Evolutionary conservation across 1,140 invertebrate genomes (phyloP).

Genomic region (Holotrichia oblita): DNA sequence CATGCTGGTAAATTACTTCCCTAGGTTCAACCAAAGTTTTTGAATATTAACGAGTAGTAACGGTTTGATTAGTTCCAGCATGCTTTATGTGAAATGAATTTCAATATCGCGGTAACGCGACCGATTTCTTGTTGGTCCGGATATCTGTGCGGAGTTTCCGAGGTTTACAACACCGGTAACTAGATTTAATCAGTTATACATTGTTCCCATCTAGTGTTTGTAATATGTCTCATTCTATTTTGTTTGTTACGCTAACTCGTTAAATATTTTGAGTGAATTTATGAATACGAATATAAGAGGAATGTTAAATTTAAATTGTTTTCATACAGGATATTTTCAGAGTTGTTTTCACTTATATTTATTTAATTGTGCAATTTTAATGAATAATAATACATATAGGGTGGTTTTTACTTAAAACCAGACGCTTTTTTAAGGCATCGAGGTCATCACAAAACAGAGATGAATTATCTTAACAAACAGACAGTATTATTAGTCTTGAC

Average conservation of each 20-base stretch:
- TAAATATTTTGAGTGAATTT: too few relatives aligned
- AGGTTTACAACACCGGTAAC: not conserved
- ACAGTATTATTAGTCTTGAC: too few relatives aligned
- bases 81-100: constrained; percentile 3
- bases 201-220: not conserved
- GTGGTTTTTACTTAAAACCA: too few relatives aligned
- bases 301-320: too few relatives aligned
- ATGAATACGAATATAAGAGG: too few relatives aligned
- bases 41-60: constrained; percentile 18
- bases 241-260: not conserved
- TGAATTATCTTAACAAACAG: too few relatives aligned
- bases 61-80: constrained; percentile 19
- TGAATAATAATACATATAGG: too few relatives aligned
- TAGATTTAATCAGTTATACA: not conserved
- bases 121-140: not conserved
- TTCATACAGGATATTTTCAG: too few relatives aligned
- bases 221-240: not conserved
- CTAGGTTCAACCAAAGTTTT: not conserved
- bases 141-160: not conserved
- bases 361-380: too few relatives aligned
- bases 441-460: too few relatives aligned
- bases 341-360: too few relatives aligned
- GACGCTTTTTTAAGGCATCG: too few relatives aligned
- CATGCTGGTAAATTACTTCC: not conserved
- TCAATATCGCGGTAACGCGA: not conserved